Evolutionary conservation across 1,140 invertebrate genomes (phyloP), one percentile per base, ranked within the genome.

Genomic region (Trachelipus rathkii): DNA sequence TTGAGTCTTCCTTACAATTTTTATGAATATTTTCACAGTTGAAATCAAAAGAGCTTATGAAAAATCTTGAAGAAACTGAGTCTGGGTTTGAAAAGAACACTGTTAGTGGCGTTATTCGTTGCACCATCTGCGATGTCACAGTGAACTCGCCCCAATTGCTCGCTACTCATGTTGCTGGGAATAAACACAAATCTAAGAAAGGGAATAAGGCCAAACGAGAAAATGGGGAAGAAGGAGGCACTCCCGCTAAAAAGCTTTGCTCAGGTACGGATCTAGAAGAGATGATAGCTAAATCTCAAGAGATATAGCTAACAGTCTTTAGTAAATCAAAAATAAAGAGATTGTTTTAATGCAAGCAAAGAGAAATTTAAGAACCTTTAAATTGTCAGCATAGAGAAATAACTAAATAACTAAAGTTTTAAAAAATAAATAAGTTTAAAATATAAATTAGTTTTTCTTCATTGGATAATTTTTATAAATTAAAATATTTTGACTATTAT

Each of bases 141-240:
- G 79, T 81, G 44, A 81, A 81, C 67, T 81, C 79, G 0, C 79
- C 79, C 3, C 79, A 81, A 67, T 60, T 81, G 11, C 60, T 81
- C 66, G 79, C 79, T 8, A 81, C 79, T 11, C 79, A 81, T 69
- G 77, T 81, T 67, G 79, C 79, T 19, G 79, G 79, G 33, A 78
- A 81, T 44, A 81, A 81, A 67, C 79, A 81, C 69, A 76, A 77
- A 21, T 73, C 77, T 21, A 75, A 74, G 15, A 76, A 73, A 13
- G 33, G 33, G 33, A 33, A 33, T 33, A 33, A 33, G 33, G 53
- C 60, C 10, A 78, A 81, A 60, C 71, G 72, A 9, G 77, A 67
- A 3, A 50, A 53, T n/a, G 77, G 68, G 0, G 73, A 75, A 15
- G 73, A 75, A 15, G 71, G 33, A 13, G 74, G 66, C 11, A 76